Base-by-base conservation (phyloP, 2,888 invertebrate genomes). In the Agrotis segetum region DNA sequence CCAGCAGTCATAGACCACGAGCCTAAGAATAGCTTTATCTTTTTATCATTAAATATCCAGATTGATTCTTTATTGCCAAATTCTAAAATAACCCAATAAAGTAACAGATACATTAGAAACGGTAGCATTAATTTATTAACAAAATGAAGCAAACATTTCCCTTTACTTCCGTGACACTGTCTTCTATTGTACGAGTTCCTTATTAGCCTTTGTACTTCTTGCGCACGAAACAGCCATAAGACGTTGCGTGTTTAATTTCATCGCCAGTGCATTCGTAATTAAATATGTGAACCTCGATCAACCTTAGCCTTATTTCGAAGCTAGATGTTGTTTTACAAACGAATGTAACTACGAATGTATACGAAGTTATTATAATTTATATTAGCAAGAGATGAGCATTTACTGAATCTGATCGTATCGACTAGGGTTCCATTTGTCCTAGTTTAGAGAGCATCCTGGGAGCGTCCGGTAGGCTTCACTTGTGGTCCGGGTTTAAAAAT, bases 221-320 rank as follows among this genome's bases (percentile, higher is more conserved):
- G 78, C 72, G 79, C 88, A 89, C 88, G 89, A 85, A 87, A 79
- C 69, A 17, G 65, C 79, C 85, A 84, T 83, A 87, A 84, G 74
- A 70, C 79, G 77, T 90, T 80, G 90, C 90, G 90, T 90, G 90
- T 79, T 86, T 79, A 76, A 80, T 81, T 85, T 76, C 83, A 84
- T 86, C 81, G 84, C 71, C 75, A 80, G 81, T 89, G 89, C 88
- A 90, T 87, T 79, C 60, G 24, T 70, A 82, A 84, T 88, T 68
- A 74, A 85, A 76, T 69, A 71, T 47, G 47, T 53, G 19, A 40
- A 66, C 17, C 75, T 75, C 72, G 63, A 81, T 62, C 75, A 83
- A 79, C 85, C 79, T 85, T 85, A 86, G 83, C 85, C 80, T 85
- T 86, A 84, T 85, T 86, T 84, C n/a, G 58, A 47, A 71, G 29